phyloP scores from a whole-genome alignment of 1,140 invertebrate genomes.

The Penaeus vannamei region DNA sequence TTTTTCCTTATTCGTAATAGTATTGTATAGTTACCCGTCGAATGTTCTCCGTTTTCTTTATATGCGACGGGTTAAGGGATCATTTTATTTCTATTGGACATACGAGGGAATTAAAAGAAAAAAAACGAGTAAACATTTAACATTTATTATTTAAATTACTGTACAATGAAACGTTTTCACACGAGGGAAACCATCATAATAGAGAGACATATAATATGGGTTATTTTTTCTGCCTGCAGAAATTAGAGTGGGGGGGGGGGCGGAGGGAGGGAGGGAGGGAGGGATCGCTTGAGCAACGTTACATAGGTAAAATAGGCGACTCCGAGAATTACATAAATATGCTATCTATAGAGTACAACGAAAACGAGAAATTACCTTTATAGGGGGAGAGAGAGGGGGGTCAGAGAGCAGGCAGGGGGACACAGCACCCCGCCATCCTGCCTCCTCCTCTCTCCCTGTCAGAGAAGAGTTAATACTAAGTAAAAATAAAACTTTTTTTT shows the following conservation, averaged over 20 bases:
- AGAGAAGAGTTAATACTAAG: too few species aligned
- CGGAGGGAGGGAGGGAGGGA: not conserved
- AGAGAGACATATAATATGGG: not conserved
- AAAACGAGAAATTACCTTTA: too few species aligned
- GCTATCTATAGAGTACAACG: not conserved
- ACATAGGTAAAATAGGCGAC: not conserved
- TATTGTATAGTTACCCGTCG: too few species aligned
- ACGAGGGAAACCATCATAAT: not conserved
- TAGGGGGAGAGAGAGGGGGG: too few species aligned
- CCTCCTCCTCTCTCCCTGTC: too few species aligned
- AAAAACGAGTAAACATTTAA: not conserved
- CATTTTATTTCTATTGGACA: not conserved
- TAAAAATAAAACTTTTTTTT: too few species aligned
- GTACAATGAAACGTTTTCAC: not conserved
- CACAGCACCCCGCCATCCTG: too few species aligned
- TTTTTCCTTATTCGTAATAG: too few species aligned
- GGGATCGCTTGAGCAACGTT: conserved; percentile 18
- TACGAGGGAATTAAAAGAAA: not conserved
- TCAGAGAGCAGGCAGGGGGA: too few species aligned
- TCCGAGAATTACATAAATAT: not conserved
- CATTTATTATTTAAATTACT: conserved; percentile 24
- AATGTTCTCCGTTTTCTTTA: too few species aligned
- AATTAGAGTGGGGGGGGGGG: not conserved
- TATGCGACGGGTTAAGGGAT: too few species aligned
- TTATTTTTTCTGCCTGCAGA: conserved; percentile 28